phyloP scores from a whole-genome alignment of 2,113 vertebrate genomes.

The Campylomormyrus numenius region DNA sequence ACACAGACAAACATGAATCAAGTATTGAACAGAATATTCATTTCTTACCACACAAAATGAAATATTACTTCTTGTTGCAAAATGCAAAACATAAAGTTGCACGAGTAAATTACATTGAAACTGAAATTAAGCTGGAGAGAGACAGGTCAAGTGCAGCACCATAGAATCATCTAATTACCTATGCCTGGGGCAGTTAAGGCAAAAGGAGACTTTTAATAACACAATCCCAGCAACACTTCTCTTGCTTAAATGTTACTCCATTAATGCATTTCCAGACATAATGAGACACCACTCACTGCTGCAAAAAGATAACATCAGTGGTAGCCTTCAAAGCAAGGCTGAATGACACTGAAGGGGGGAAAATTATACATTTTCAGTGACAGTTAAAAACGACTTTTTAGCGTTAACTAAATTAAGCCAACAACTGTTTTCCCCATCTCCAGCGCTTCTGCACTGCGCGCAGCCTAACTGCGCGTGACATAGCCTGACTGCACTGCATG shows the following conservation, averaged over 20 bases:
- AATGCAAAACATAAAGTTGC: not conserved
- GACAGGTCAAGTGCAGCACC: not conserved
- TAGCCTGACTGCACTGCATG: too few species aligned
- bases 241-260: not conserved
- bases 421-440: too few species aligned
- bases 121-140: not conserved
- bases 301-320: not conserved
- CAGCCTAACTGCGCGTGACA: too few species aligned
- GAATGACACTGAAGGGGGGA: not conserved
- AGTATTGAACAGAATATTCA: not conserved
- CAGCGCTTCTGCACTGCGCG: too few species aligned
- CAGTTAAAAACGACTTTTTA: not conserved
- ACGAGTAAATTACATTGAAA: not conserved
- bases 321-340: not conserved
- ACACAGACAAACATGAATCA: not conserved
- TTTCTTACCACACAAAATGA: not conserved
- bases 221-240: not conserved
- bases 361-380: not conserved
- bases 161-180: not conserved
- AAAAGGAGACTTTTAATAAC: not conserved
- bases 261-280: not conserved
- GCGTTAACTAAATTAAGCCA: too few species aligned
- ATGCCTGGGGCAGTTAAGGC: not conserved
- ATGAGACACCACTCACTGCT: not conserved
- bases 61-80: not conserved